Evolutionary conservation across 2,888 invertebrate species (phyloP).

Genomic region (Seira musarum): DNA sequence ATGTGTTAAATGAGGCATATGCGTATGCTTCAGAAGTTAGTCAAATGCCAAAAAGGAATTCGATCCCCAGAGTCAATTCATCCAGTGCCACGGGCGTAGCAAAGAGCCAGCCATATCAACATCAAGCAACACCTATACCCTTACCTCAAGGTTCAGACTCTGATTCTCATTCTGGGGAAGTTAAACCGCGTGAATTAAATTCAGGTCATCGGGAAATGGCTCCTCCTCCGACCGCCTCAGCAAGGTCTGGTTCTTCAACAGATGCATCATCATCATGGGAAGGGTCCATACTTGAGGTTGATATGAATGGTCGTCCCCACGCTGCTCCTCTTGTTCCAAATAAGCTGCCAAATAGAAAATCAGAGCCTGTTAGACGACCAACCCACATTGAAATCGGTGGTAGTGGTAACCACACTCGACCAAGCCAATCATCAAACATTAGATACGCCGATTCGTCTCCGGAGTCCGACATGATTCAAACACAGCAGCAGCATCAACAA

Average conservation of each 20-base stretch:
- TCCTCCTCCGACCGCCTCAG: background rate
- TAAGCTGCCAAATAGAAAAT: background rate
- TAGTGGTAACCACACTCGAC: background rate
- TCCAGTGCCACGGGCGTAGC: background rate
- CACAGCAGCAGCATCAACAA: background rate
- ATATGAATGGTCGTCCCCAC: background rate
- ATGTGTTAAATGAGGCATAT: slow-evolving; percentile 45
- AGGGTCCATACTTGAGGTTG: background rate
- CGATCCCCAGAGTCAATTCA: background rate
- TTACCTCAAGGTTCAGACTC: slow-evolving; percentile 13
- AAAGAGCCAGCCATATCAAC: slow-evolving; percentile 21
- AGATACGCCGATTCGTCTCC: slow-evolving; percentile 21
- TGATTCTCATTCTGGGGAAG: slow-evolving; percentile 1
- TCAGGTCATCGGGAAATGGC: no score
- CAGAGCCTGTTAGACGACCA: slow-evolving; percentile 18
- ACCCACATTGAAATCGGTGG: slow-evolving; percentile 26
- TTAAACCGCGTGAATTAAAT: no score
- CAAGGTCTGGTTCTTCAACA: slow-evolving; percentile 20
- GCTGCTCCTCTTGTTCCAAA: background rate
- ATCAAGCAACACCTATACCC: slow-evolving; percentile 34
- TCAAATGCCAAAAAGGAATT: slow-evolving; percentile 21
- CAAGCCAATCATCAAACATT: background rate
- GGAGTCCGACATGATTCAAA: background rate
- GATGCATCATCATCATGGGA: slow-evolving; percentile 19
- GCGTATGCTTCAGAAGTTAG: slow-evolving; percentile 54